These are phyloP conservation scores for Antennarius striatus DNA, from an alignment of 2,113 vertebrate species.

Conservation along the genomic window DNA sequence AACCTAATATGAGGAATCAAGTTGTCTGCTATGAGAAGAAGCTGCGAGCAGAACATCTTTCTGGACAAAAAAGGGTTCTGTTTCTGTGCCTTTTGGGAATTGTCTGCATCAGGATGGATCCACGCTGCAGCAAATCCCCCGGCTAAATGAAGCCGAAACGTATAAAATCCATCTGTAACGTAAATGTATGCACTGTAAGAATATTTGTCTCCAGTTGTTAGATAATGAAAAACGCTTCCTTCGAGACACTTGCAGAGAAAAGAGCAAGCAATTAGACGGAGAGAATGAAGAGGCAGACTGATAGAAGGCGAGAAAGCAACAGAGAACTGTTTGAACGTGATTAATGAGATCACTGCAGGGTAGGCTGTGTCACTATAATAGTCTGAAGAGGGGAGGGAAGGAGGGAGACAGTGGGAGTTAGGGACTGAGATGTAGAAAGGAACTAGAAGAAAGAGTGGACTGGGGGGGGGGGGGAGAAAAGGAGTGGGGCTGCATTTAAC, in stretches of 20 bases:
- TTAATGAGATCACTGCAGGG: slow-evolving; percentile 80
- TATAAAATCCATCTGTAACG: slow-evolving; percentile 48
- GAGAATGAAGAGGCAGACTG: slow-evolving; percentile 54
- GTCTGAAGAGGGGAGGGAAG: slow-evolving; percentile 44
- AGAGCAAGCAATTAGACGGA: slow-evolving; percentile 69
- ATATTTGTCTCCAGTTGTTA: slow-evolving; percentile 66
- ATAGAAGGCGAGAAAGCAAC: slow-evolving; percentile 45
- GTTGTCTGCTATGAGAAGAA: slow-evolving; percentile 1
- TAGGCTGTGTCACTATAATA: slow-evolving; percentile 70
- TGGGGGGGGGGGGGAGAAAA: slow-evolving; percentile 20
- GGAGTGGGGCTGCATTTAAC: slow-evolving; percentile 46
- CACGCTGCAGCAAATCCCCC: not conserved
- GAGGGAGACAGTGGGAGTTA: slow-evolving; percentile 14
- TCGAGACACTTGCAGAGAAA: slow-evolving; percentile 68
- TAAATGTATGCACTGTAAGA: slow-evolving; percentile 48
- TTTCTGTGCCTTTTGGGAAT: slow-evolving; percentile 34
- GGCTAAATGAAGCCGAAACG: slow-evolving; percentile 42
- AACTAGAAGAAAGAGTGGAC: not conserved
- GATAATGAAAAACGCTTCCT: slow-evolving; percentile 70
- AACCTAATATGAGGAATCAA: slow-evolving; percentile 31
- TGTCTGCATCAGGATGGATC: slow-evolving; percentile 4
- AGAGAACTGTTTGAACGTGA: slow-evolving; percentile 73
- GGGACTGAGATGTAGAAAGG: slow-evolving; percentile 1
- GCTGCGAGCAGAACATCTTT: slow-evolving; percentile 19
- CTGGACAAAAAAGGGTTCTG: slow-evolving; percentile 32